Percentiles rank a stretch among this genome's conserved stretches.
These are phyloP conservation scores for Capitulum mitella DNA, from an alignment of 2,888 invertebrate species.

Conservation along the genomic window DNA sequence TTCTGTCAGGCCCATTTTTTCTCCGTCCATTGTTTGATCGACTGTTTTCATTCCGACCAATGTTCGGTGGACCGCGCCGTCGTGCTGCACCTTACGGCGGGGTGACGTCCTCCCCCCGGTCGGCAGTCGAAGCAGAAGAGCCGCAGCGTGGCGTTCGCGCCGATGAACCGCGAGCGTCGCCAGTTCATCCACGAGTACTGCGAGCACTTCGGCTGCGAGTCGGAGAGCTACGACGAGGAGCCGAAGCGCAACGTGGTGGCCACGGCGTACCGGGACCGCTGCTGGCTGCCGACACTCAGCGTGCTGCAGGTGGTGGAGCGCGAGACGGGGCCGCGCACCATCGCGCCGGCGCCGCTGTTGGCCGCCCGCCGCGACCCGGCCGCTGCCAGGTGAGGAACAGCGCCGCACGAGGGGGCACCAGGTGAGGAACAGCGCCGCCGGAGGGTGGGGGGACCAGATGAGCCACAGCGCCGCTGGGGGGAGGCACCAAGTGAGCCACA, in stretches of 20 bases:
- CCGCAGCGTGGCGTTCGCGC: constrained; percentile 77
- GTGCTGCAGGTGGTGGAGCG: constrained; percentile 31
- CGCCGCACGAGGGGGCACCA: no score
- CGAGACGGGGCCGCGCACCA: neutral
- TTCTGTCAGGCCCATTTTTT: no score
- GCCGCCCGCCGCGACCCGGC: neutral
- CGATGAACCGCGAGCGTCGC: constrained; percentile 87
- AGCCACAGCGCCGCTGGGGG: no score
- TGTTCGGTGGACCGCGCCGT: neutral
- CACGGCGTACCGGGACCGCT: constrained; percentile 52
- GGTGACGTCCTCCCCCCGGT: neutral
- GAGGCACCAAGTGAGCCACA: no score
- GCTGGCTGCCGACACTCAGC: constrained; percentile 34
- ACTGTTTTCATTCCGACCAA: no score
- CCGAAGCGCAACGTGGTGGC: constrained; percentile 94
- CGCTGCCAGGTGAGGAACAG: no score
- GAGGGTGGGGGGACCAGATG: no score
- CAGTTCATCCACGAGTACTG: constrained; percentile 90
- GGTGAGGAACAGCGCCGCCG: no score
- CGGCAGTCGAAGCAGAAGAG: constrained; percentile 58
- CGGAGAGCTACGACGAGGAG: constrained; percentile 77
- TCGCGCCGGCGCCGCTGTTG: neutral
- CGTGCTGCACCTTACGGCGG: neutral
- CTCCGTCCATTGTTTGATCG: no score
- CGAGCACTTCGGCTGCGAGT: constrained; percentile 84